phyloP scores from a whole-genome alignment of 2,888 invertebrate species.

The Augiades crinisus region DNA sequence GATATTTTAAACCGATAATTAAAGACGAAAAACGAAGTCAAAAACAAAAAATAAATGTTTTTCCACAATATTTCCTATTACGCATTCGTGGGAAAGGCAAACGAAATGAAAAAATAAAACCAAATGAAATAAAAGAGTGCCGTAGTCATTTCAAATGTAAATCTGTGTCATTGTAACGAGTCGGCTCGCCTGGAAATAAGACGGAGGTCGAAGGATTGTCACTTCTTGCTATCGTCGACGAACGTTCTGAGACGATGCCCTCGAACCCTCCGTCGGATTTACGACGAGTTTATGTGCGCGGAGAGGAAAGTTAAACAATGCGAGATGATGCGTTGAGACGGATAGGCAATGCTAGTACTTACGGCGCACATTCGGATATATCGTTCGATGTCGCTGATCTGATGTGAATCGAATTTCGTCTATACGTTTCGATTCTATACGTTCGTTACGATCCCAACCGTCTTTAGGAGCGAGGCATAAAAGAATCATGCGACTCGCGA shows the following conservation, averaged over 20 bases:
- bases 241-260: constrained; percentile 58
- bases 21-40: too few species aligned
- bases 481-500: too few species aligned
- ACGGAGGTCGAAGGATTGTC: constrained; percentile 66
- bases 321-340: constrained; percentile 44
- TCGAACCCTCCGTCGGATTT: constrained; percentile 57
- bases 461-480: too few species aligned
- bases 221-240: constrained; percentile 65
- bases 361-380: constrained; percentile 21
- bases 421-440: too few species aligned
- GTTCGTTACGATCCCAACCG: too few species aligned
- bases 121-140: constrained; percentile 60
- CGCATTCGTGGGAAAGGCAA: constrained; percentile 59
- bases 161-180: constrained; percentile 71
- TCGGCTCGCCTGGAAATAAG: constrained; percentile 66
- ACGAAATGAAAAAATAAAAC: constrained; percentile 50
- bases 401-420: not conserved
- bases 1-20: too few species aligned
- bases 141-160: constrained; percentile 73
- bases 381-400: constrained; percentile 13
- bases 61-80: not conserved
- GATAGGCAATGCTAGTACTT: constrained; percentile 39
- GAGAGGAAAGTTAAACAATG: constrained; percentile 62
- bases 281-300: constrained; percentile 58
- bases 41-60: too few species aligned